Percentiles rank a stretch among this genome's conserved stretches.
These are phyloP conservation scores for Pedionomus torquatus DNA, from an alignment of 2,113 vertebrate species.

Conservation along the genomic window DNA sequence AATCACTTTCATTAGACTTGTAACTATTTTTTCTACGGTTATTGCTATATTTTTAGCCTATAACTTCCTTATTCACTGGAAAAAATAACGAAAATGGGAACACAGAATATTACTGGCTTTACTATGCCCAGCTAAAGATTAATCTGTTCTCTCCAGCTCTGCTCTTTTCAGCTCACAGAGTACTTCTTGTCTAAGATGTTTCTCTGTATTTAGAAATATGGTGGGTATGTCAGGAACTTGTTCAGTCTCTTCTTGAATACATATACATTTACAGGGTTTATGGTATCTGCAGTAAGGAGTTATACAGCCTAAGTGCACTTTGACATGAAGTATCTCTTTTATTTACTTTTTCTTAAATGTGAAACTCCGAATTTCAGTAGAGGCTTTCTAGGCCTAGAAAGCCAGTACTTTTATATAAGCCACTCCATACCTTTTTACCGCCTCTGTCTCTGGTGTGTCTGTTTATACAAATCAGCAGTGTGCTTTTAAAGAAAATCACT, in stretches of 20 bases:
- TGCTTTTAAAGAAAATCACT: neutral
- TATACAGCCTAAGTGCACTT: neutral
- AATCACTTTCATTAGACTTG: neutral
- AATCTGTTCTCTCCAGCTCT: neutral
- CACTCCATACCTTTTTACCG: too few species aligned
- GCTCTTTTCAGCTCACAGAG: neutral
- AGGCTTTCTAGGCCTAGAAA: neutral
- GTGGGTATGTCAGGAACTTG: neutral
- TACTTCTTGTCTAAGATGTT: neutral
- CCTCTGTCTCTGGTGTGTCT: neutral
- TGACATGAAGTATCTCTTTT: neutral
- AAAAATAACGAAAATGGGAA: neutral
- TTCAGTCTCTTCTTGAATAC: neutral
- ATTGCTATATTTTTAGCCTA: neutral
- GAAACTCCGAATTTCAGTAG: neutral
- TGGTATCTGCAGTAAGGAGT: neutral
- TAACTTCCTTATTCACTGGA: neutral
- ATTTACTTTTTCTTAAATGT: fast-evolving
- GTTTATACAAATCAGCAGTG: neutral
- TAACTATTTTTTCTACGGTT: neutral
- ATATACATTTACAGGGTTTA: neutral
- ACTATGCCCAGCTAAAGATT: neutral
- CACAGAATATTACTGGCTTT: neutral
- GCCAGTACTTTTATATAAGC: fast-evolving
- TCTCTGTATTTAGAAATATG: neutral